Percentiles rank a stretch among this genome's conserved stretches.
Conservation (phyloP, 2,797 vertebrate species). For the Numenius phaeopus region DNA sequence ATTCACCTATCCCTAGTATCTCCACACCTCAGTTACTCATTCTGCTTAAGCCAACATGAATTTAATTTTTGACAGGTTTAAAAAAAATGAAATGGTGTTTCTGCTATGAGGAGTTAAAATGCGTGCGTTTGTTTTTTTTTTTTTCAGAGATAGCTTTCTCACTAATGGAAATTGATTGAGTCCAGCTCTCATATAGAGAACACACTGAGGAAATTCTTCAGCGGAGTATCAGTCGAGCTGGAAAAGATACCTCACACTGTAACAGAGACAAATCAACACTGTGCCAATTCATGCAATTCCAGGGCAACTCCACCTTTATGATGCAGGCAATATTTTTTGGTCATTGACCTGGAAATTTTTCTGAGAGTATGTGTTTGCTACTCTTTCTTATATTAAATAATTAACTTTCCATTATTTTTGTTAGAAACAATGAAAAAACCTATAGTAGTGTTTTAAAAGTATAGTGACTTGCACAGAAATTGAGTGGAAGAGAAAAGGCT, state of each 20-base stretch:
- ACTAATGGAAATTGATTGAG: slow-evolving; percentile 21
- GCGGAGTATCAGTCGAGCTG: background rate
- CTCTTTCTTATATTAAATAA: background rate
- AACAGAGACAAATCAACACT: background rate
- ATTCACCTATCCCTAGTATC: background rate
- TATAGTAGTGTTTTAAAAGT: background rate
- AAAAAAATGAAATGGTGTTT: background rate
- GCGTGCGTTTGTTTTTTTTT: accelerated
- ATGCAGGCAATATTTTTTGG: background rate
- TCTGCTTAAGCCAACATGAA: background rate
- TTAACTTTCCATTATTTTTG: background rate
- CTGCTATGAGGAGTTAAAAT: background rate
- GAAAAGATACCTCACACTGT: background rate
- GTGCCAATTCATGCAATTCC: background rate
- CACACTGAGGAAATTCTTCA: background rate
- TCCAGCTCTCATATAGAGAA: background rate
- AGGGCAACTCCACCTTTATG: background rate
- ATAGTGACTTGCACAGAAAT: background rate
- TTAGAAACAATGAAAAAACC: background rate
- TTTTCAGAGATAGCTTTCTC: background rate
- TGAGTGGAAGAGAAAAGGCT: background rate
- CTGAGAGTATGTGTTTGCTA: background rate
- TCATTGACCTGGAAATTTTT: slow-evolving; percentile 30
- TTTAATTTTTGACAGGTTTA: background rate
- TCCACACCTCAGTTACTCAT: background rate